A percentile compares a stretch with the other conserved stretches of the same genome.
Evolutionary conservation across 2,113 vertebrate genomes (phyloP).

Genomic region (Gulo gulo): DNA sequence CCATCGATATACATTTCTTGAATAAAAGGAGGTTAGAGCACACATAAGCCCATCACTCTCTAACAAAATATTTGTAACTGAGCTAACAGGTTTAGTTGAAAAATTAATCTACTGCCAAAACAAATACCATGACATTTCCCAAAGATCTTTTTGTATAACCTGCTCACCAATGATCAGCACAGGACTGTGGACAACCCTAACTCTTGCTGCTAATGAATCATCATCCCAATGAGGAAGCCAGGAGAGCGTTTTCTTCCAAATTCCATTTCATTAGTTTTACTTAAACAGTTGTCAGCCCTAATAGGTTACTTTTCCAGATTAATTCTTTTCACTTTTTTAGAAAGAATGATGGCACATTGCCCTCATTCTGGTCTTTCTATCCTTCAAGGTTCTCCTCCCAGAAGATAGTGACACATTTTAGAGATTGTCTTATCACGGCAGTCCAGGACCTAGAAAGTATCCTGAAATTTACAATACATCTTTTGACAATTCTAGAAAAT

Average conservation of each 20-base stretch:
- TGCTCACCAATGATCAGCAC: background rate
- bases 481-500: background rate
- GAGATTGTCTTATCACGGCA: background rate
- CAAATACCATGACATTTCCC: constrained; percentile 31
- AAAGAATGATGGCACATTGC: background rate
- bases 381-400: background rate
- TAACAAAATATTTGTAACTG: constrained; percentile 6
- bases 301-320: constrained; percentile 23
- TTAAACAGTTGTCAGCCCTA: background rate
- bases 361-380: background rate
- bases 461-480: background rate
- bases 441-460: background rate
- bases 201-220: background rate
- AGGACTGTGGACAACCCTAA: background rate
- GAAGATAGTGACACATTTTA: background rate
- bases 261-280: background rate
- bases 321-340: constrained; percentile 1
- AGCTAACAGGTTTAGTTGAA: constrained; percentile 11
- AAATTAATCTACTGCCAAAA: constrained; percentile 7
- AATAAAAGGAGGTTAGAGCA: background rate
- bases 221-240: background rate
- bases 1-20: background rate
- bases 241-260: constrained; percentile 1
- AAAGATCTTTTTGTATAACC: background rate
- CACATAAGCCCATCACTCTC: background rate